Evolutionary conservation across 2,113 vertebrate species (phyloP).

Genomic region (Scatophagus argus): DNA sequence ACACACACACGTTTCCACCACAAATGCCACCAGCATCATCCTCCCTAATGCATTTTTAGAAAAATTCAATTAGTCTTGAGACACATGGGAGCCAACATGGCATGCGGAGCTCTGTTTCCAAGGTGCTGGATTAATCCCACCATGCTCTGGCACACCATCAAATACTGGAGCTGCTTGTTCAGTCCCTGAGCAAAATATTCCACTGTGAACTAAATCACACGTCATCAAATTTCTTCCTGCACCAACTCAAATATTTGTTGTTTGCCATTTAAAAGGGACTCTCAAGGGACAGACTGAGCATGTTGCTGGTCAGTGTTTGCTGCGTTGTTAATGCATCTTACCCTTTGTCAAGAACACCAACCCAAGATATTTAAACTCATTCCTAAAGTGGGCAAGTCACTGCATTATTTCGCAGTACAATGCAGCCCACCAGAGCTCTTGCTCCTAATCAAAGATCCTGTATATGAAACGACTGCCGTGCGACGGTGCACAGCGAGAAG

Average conservation of each 20-base stretch:
- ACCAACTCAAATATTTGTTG: conserved; percentile 21
- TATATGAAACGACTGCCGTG: no score
- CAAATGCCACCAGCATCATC: conserved; percentile 1
- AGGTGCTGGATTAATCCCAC: conserved; percentile 53
- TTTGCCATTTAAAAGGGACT: conserved; percentile 27
- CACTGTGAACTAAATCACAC: conserved; percentile 50
- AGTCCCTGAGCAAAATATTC: conserved; percentile 49
- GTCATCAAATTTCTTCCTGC: conserved; percentile 36
- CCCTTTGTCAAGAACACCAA: no score
- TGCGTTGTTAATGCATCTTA: no score
- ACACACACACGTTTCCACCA: not conserved
- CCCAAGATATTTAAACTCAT: no score
- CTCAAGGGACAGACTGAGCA: not conserved
- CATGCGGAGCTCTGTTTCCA: conserved; percentile 30
- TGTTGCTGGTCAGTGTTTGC: conserved; percentile 27
- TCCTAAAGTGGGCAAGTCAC: no score
- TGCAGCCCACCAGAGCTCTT: no score
- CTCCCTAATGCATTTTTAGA: conserved; percentile 6
- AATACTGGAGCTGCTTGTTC: conserved; percentile 29
- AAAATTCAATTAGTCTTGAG: conserved; percentile 31
- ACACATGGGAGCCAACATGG: conserved; percentile 22
- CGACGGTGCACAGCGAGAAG: not conserved
- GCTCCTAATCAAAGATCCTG: no score
- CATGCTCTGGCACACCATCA: conserved; percentile 45
- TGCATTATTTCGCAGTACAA: no score